Conservation (phyloP, 2,797 vertebrate genomes). For the Mionectes olivaceus region DNA sequence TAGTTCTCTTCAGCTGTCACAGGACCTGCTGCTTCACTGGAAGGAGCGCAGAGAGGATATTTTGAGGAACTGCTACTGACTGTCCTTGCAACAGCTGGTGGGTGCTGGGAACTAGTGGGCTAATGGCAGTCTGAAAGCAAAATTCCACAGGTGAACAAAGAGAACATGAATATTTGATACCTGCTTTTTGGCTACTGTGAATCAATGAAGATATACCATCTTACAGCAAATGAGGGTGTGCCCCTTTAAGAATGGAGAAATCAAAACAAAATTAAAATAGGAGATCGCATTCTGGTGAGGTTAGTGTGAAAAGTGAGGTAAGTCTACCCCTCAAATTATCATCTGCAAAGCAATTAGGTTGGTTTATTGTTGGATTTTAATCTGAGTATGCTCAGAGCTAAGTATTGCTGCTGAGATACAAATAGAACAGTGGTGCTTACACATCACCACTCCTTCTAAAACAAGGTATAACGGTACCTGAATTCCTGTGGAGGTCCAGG, state of each 20-base stretch:
- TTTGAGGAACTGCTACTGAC: neutral
- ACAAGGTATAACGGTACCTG: neutral
- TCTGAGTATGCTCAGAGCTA: neutral
- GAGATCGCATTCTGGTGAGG: neutral
- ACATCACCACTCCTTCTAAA: neutral
- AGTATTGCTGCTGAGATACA: neutral
- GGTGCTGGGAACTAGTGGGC: neutral
- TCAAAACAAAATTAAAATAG: neutral
- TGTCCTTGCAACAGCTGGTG: neutral
- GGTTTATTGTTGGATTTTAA: neutral
- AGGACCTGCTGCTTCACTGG: neutral
- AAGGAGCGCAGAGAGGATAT: neutral
- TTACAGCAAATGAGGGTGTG: neutral
- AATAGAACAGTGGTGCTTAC: neutral
- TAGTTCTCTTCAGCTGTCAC: accelerated
- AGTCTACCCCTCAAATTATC: neutral
- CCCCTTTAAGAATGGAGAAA: neutral
- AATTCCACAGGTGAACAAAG: neutral
- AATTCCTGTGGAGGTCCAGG: neutral
- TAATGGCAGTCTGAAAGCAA: neutral
- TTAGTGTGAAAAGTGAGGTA: neutral
- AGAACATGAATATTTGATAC: neutral
- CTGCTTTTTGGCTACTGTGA: neutral
- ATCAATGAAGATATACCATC: neutral
- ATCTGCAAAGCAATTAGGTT: neutral